phyloP scores from a whole-genome alignment of 2,113 vertebrate genomes.

The Paratilapia polleni region DNA sequence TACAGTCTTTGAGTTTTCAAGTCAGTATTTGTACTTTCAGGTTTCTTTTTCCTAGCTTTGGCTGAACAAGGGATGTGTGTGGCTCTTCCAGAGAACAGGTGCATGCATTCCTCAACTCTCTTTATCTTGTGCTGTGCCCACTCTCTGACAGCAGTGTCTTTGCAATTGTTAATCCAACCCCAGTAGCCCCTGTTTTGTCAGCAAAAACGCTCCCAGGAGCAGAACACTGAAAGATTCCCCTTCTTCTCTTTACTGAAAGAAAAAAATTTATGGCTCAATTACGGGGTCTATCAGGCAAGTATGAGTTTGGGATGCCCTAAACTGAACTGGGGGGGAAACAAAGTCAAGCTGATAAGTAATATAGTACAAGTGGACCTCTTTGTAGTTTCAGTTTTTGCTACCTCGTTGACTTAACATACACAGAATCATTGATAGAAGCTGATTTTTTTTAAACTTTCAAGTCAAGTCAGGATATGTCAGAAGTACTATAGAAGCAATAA shows the following conservation, averaged over 20 bases:
- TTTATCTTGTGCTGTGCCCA: slow-evolving; percentile 28
- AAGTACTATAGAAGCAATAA: not conserved
- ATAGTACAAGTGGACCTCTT: slow-evolving; percentile 3
- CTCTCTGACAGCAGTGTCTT: slow-evolving; percentile 38
- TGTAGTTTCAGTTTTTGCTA: not conserved
- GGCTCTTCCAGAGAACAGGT: not conserved
- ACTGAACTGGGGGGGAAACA: slow-evolving; percentile 25
- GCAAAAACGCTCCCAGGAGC: slow-evolving; percentile 55
- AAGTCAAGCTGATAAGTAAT: slow-evolving; percentile 45
- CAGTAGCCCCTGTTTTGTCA: slow-evolving; percentile 54
- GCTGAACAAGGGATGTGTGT: not conserved
- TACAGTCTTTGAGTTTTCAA: not conserved
- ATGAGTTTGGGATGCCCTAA: slow-evolving; percentile 55
- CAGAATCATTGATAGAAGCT: not conserved
- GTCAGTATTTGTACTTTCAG: not conserved
- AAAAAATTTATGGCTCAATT: slow-evolving; percentile 72
- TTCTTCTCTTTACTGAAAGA: slow-evolving; percentile 31
- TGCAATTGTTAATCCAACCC: slow-evolving; percentile 54
- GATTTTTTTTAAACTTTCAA: not conserved
- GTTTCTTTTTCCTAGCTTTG: not conserved
- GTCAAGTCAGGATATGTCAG: not conserved
- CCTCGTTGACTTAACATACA: not conserved
- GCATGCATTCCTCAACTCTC: not conserved
- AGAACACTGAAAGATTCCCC: slow-evolving; percentile 35
- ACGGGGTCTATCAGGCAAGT: slow-evolving; percentile 51